Evolutionary conservation across 2,113 vertebrate species (phyloP), one percentile per base, ranked within the genome.

Genomic region (Muscicapa adusta): DNA sequence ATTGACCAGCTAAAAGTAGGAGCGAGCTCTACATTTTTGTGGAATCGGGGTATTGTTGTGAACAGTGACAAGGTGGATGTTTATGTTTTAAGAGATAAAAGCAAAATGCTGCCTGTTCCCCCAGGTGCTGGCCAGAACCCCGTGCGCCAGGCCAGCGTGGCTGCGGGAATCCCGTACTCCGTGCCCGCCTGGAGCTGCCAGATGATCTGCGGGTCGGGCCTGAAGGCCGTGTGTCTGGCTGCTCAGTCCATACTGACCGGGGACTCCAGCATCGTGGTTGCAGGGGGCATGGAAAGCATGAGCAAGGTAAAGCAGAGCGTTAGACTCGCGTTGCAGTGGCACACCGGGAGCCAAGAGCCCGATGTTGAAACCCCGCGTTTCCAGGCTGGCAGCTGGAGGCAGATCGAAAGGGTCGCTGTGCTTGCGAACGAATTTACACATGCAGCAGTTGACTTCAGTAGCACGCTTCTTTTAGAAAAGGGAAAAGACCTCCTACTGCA

Each of bases 211-310:
- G 99, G 99, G 24, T 99, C 99, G 0, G 99, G 99, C 61, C 95
- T 99, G 45, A 99, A 99, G 91, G 98, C 99, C 0, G 98, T 99
- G 26, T 99, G 99, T 76, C 98, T 99, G 22, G 99, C 98, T 63
- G 98, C 98, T 70, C 99, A 99, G 97, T 98, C 99, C 62, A 98
- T 99, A 84, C 94, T 95, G 92, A 65, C 38, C 0, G 99, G 98
- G 61, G 99, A 99, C 61, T 97, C 99, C 67, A 97, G 94, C 61
- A 94, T 99, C 17, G 99, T 99, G 89, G 98, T 99, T 0, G 99
- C 99, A 40, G 99, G 99, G 43, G 99, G 99, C 90, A 99, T 99
- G 99, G 99, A 99, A 89, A 99, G 96, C 43, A 99, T 99, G 99
- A 99, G 99, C 97, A 98, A 98, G 98, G 99, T 99, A 94, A 94